Evolutionary conservation across 2,113 vertebrate genomes (phyloP), one percentile per base, ranked within the genome.

Genomic region (Rana temporaria): DNA sequence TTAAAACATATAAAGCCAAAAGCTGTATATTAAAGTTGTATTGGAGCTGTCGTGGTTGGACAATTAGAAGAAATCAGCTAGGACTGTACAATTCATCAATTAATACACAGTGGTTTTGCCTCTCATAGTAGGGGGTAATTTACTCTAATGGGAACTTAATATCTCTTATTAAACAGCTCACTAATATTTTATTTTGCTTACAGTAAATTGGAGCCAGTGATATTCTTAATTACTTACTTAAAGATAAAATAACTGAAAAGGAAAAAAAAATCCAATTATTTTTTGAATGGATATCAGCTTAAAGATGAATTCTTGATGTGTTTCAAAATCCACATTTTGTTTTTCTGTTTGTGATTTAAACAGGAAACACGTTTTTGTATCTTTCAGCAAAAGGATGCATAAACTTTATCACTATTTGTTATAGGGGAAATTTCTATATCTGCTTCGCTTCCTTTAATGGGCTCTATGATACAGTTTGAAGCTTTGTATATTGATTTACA

Each of bases 61-160:
- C 62, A 57, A 75, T 75, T 66, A 82, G 64, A 66, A 17, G 20
- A 82, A 66, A 82, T 66, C 17, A 82, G 52, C 55, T 9, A 57
- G 34, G n/a, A 55, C 88, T 87, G 24, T 86, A 80, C 85, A 88
- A 84, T 84, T 86, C 68, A 79, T n/a, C 91, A 88, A 92, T 91
- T 89, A 90, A 87, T 91, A 86, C 88, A 84, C 19, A 89, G 64
- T 59, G 86, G 79, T 65, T 91, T 88, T 86, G 26, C 83, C 11
- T 84, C 84, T 91, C 86, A 93, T 87, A 86, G 65, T 89, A 86
- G 86, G 87, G 89, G 86, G 85, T 87, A 93, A 93, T 93, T 94
- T 90, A 91, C 83, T 82, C 84, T 94, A 93, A 93, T 93, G 88
- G 85, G 88, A 92, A 90, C 89, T 92, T 94, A 94, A 94, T 94